These are phyloP conservation scores for Drosophila tanythrix DNA, from an alignment of 2,888 invertebrate genomes.

Conservation along the genomic window DNA sequence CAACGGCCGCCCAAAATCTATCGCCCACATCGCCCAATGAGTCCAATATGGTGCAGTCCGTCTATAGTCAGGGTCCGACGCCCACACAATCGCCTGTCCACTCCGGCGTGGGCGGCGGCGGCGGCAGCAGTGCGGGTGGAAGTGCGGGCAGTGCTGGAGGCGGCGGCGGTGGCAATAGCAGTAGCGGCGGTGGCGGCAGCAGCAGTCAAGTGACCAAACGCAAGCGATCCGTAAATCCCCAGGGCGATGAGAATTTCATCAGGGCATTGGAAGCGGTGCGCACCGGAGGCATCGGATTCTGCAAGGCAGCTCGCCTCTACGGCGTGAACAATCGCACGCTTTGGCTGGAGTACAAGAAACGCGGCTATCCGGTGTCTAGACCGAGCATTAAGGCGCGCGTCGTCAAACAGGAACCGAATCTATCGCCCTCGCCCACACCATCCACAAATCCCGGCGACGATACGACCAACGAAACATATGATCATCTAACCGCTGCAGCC, in stretches of 20 bases:
- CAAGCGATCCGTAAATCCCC: constrained; percentile 91
- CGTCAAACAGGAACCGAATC: constrained; percentile 87
- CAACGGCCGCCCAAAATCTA: constrained; percentile 85
- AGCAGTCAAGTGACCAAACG: constrained; percentile 86
- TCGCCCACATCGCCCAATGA: constrained; percentile 87
- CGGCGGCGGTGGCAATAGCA: constrained; percentile 55
- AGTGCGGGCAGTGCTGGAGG: constrained; percentile 74
- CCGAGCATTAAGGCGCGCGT: constrained; percentile 92
- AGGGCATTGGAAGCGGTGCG: constrained; percentile 92
- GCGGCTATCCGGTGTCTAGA: constrained; percentile 92
- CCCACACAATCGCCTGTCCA: constrained; percentile 85
- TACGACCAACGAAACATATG: constrained; percentile 84
- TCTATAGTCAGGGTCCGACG: constrained; percentile 85
- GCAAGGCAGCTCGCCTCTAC: constrained; percentile 93
- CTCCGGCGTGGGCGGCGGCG: constrained; percentile 82
- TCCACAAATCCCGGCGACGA: constrained; percentile 84
- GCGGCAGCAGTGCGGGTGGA: constrained; percentile 66
- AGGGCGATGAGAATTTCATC: constrained; percentile 93
- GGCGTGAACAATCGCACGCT: constrained; percentile 94
- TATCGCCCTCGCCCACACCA: constrained; percentile 87
- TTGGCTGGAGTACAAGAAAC: constrained; percentile 94
- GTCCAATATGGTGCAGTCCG: constrained; percentile 86
- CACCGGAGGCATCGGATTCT: constrained; percentile 93
- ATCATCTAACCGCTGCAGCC: constrained; percentile 82
- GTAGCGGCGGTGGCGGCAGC: constrained; percentile 47